Evolutionary conservation across 30 jellyfish, hydroid and myxozoan species (phyloP), one percentile per base, ranked within the genome.

Genomic region (Aurelia sp.): DNA sequence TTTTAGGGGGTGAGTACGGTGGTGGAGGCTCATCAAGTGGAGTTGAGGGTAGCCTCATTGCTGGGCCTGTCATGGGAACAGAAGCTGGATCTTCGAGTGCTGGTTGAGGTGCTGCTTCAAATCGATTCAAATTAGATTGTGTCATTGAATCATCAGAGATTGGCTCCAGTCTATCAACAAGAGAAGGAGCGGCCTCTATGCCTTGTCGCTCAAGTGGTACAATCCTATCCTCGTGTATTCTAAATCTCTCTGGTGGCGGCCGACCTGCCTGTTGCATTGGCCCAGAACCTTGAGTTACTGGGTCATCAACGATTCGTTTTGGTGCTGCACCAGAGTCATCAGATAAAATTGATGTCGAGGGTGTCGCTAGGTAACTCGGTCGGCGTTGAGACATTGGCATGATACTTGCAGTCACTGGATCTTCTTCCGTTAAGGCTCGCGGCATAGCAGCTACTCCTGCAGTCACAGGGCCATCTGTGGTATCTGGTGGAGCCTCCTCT

Each of bases 1-100:
- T 1, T 30, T 44, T 41, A n/a, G 82, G 87, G 16, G 93, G 86
- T 15, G 93, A 72, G 24, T 84, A 84, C 4, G 93, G 88, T 3
- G 93, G 93, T n/a, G 93, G 93, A 0, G 93, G 82, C 19, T 84
- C 88, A 21, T 44, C 47, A 15, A 59, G 19, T 1, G 93, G 93
- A 16, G 80, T 84, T 4, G 88, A 73, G 7, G 93, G 93, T 57
- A 84, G 66, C 33, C 93, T 41, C 35, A 84, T 13, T 24, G 41
- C 41, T 18, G 91, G 92, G 13, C 75, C 93, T 53, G 84, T 30
- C 2, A 44, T 20, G 15, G 55, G 55, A 52, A 16, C 22, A 10
- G 79, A 18, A 20, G 35, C 18, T 2, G 92, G 82, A 8, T 38
- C 84, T 53, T 81, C 82, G 60, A 16, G 3, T 15, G 7, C 31